A percentile compares a stretch with the other conserved stretches of the same genome.
These are phyloP conservation scores for Oryctolagus cuniculus DNA, from an alignment of 2,113 vertebrate genomes.

Conservation along the genomic window DNA sequence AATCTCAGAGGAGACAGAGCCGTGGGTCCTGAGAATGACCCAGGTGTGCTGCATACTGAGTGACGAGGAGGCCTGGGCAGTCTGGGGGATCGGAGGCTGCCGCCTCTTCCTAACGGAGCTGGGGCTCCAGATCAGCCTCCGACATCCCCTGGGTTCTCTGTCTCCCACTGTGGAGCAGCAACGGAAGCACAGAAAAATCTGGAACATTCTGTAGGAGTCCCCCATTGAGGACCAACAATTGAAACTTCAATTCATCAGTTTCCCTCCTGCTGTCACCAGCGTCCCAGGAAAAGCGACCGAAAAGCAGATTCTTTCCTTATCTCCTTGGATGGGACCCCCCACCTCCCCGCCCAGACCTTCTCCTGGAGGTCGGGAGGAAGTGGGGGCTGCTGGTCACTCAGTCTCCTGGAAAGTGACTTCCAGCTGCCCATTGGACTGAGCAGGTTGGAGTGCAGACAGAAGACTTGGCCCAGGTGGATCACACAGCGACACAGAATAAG, in stretches of 20 bases:
- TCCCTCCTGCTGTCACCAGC: neutral
- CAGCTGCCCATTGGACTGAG: neutral
- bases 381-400: accelerated
- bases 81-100: neutral
- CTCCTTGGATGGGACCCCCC: neutral
- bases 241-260: slow-evolving; percentile 43
- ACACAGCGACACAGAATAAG: no score
- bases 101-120: no score
- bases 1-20: neutral
- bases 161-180: neutral
- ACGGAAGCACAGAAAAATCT: neutral
- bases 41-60: accelerated
- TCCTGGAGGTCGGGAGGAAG: neutral
- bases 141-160: neutral
- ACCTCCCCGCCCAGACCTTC: no score
- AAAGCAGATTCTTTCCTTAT: slow-evolving; percentile 42
- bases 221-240: neutral
- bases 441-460: neutral
- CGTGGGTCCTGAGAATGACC: accelerated
- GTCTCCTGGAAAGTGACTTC: no score
- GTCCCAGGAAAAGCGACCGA: neutral
- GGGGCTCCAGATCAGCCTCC: neutral
- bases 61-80: neutral
- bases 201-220: neutral
- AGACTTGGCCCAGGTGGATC: neutral